Percentiles rank a stretch among this genome's conserved stretches.
These are phyloP conservation scores for Caenorhabditis inopinata DNA, from an alignment of 1,140 invertebrate genomes.

Conservation along the genomic window DNA sequence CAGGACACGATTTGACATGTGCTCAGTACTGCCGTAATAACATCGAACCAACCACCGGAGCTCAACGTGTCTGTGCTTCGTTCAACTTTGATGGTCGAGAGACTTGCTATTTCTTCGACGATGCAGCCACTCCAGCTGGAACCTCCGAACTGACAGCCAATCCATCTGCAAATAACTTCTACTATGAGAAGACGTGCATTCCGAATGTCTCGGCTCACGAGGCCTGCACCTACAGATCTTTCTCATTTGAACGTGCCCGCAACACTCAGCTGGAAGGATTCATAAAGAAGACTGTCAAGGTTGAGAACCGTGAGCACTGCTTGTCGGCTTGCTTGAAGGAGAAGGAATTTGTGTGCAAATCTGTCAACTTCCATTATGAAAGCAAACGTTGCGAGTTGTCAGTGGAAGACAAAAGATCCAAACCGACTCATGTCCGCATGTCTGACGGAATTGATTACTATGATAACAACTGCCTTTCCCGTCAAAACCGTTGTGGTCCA, in stretches of 20 bases:
- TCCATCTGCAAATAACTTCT: slow-evolving; percentile 66
- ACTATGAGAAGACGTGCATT: slow-evolving; percentile 66
- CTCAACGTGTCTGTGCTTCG: slow-evolving; percentile 64
- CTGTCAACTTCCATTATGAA: slow-evolving; percentile 67
- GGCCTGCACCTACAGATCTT: slow-evolving; percentile 65
- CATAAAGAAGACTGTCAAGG: slow-evolving; percentile 61
- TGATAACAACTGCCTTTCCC: slow-evolving; percentile 65
- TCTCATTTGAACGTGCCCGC: slow-evolving; percentile 65
- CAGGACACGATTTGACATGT: slow-evolving; percentile 64
- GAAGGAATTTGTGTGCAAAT: slow-evolving; percentile 65
- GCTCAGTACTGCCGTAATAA: slow-evolving; percentile 66
- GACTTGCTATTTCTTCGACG: slow-evolving; percentile 66
- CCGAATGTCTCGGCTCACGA: slow-evolving; percentile 64
- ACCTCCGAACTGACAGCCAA: slow-evolving; percentile 63
- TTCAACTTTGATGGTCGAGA: slow-evolving; percentile 66
- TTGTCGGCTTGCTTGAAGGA: slow-evolving; percentile 64
- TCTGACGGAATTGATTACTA: slow-evolving; percentile 63
- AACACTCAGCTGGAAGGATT: slow-evolving; percentile 64
- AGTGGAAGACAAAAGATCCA: slow-evolving; percentile 64
- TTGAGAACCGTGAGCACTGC: slow-evolving; percentile 62
- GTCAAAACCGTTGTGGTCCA: slow-evolving; percentile 65
- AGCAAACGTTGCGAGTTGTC: slow-evolving; percentile 59
- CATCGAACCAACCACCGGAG: slow-evolving; percentile 65
- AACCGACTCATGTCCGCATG: slow-evolving; percentile 63
- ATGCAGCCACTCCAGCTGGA: slow-evolving; percentile 60